phyloP scores from a whole-genome alignment of 2,797 vertebrate genomes.

The Mus spretus region DNA sequence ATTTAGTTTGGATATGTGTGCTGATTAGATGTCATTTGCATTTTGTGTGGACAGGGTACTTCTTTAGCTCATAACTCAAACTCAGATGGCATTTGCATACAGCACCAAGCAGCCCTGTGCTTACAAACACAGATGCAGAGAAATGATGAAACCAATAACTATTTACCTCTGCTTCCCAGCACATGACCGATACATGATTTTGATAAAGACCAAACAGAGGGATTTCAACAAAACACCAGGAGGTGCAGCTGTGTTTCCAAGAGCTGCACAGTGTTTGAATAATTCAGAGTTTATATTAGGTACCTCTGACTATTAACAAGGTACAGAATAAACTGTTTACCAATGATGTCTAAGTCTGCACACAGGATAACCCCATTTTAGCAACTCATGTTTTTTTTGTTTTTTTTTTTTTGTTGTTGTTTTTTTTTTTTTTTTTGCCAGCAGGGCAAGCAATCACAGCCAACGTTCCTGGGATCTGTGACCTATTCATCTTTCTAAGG shows the following conservation, averaged over 20 bases:
- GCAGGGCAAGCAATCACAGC: slow-evolving; percentile 72
- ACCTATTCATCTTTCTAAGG: slow-evolving; percentile 62
- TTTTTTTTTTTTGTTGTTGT: too few relatives aligned
- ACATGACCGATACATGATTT: slow-evolving; percentile 37
- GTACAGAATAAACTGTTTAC: slow-evolving; percentile 86
- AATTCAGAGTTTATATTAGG: slow-evolving; percentile 77
- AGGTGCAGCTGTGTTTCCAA: slow-evolving; percentile 85
- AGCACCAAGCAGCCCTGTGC: neutral
- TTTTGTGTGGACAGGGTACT: neutral
- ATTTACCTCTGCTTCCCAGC: slow-evolving; percentile 71
- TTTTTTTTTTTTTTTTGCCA: too few relatives aligned
- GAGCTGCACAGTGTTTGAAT: slow-evolving; percentile 57
- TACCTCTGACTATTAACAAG: slow-evolving; percentile 79
- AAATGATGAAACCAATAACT: slow-evolving; percentile 63
- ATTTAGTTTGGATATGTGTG: neutral
- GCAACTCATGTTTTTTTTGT: slow-evolving; percentile 57
- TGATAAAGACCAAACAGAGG: slow-evolving; percentile 68
- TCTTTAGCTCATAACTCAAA: neutral
- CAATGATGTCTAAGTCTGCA: slow-evolving; percentile 61
- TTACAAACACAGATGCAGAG: slow-evolving; percentile 79
- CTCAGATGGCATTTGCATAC: neutral
- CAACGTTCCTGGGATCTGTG: slow-evolving; percentile 21
- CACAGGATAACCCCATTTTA: neutral
- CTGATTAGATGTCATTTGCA: neutral
- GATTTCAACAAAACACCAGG: slow-evolving; percentile 63